A percentile compares a stretch with the other conserved stretches of the same genome.
phyloP scores from a whole-genome alignment of 2,888 invertebrate genomes.

The Marasmarcha lunaedactyla region DNA sequence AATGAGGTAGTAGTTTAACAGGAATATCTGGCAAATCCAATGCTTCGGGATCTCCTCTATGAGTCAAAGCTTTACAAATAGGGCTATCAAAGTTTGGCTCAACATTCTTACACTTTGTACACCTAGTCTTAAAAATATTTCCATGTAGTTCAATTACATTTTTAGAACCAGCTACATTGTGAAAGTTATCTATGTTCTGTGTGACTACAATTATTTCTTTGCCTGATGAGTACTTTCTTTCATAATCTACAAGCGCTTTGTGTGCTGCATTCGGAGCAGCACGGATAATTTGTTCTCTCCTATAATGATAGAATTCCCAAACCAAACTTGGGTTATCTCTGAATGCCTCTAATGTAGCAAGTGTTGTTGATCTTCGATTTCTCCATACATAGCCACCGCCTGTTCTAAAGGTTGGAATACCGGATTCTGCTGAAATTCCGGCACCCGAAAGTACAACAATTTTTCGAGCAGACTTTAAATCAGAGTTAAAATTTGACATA shows the following conservation, averaged over 20 bases:
- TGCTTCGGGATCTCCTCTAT: too few relatives aligned
- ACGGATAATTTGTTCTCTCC: conserved; percentile 80
- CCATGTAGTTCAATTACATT: conserved; percentile 93
- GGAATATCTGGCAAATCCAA: conserved; percentile 73
- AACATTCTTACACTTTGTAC: conserved; percentile 75
- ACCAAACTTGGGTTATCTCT: conserved; percentile 79
- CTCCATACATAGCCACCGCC: conserved; percentile 90
- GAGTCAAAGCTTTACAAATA: too few relatives aligned
- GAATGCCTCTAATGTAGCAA: conserved; percentile 81
- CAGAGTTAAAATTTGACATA: too few relatives aligned
- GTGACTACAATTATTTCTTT: conserved; percentile 84
- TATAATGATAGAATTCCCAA: conserved; percentile 92
- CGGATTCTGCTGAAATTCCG: conserved; percentile 86
- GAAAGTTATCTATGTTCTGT: conserved; percentile 96
- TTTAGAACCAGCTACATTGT: conserved; percentile 86
- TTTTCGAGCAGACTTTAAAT: conserved; percentile 70
- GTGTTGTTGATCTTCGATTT: conserved; percentile 74
- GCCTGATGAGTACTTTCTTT: conserved; percentile 63
- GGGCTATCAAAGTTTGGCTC: conserved; percentile 78
- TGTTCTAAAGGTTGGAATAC: conserved; percentile 89
- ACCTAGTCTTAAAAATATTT: conserved; percentile 77
- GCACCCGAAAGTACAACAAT: conserved; percentile 81
- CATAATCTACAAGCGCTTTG: conserved; percentile 75
- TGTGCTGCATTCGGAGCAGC: conserved; percentile 81
- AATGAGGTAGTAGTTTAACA: conserved; percentile 77